Evolutionary conservation across 2,113 vertebrate genomes (phyloP), one percentile per base, ranked within the genome.

Genomic region (Ornithorhynchus anatinus): DNA sequence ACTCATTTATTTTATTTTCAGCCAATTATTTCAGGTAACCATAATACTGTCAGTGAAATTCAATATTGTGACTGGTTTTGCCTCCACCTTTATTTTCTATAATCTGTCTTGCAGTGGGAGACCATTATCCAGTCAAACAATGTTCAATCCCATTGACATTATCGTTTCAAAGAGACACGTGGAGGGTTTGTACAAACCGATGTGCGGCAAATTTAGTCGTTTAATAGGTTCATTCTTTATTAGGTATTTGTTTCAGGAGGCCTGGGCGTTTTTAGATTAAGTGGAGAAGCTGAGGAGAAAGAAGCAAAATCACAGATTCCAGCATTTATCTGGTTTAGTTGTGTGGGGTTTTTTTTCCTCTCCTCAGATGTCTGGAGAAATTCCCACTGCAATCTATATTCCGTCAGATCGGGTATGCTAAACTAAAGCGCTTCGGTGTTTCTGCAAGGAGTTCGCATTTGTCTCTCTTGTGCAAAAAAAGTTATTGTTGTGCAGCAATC

Each of bases 201-300:
- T 61, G 57, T 72, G 81, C 73, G 88, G 86, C 89, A 91, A 89
- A 91, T 92, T 91, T 89, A 75, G 80, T 77, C 84, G 89, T 84
- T 81, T 87, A 92, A 93, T 89, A 88, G 85, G 82, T 91, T 92
- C 89, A 89, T 93, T 90, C 84, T 89, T 91, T 92, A 90, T 86
- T 91, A 85, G 87, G 81, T 88, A 91, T 93, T 93, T 91, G 91
- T 93, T 94, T 92, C 70, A 29, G 83, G 80, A 91, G 87, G 84
- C 86, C 22, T 88, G 87, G 75, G 82, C 73, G 77, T 92, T 91
- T 92, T 93, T 91, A 90, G 93, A 92, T 86, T 84, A 83, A 73
- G 63, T 57, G 68, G 61, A 74, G 64, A 86, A 72, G 75, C 83
- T 14, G 25, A 80, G 78, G 82, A 86, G 51, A 76, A 64, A 79